phyloP scores from a whole-genome alignment of 2,888 invertebrate species.

The Sarcophaga rosellei region DNA sequence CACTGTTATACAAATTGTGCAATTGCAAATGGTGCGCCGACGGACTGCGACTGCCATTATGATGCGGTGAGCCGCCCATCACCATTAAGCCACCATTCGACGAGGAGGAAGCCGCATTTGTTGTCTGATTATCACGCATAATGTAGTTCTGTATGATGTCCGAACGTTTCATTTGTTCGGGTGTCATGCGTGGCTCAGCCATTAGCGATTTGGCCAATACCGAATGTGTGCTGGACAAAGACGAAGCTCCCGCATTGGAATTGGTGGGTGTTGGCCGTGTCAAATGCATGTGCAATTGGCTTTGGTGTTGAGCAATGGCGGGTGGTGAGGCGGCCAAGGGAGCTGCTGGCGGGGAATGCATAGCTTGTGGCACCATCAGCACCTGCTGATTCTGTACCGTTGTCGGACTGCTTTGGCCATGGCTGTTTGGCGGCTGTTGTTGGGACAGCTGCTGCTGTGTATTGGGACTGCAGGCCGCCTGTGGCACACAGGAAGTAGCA shows the following conservation, averaged over 20 bases:
- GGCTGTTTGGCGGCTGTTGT: background rate
- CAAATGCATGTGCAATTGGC: conserved; percentile 83
- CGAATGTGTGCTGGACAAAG: conserved; percentile 92
- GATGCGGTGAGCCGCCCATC: conserved; percentile 69
- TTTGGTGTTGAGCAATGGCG: conserved; percentile 74
- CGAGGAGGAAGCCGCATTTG: conserved; percentile 69
- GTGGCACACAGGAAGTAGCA: conserved; percentile 43
- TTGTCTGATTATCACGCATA: conserved; percentile 85
- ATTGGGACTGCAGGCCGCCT: conserved; percentile 55
- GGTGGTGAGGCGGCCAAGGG: conserved; percentile 69
- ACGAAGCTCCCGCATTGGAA: conserved; percentile 78
- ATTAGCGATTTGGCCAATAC: conserved; percentile 94
- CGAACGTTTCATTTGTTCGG: conserved; percentile 94
- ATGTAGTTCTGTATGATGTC: conserved; percentile 96
- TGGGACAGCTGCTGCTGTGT: conserved; percentile 7
- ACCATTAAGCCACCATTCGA: conserved; percentile 70
- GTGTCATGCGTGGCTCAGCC: conserved; percentile 96
- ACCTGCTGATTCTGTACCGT: conserved; percentile 59
- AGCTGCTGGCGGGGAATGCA: conserved; percentile 70
- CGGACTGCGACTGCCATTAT: conserved; percentile 69
- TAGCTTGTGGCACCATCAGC: conserved; percentile 68
- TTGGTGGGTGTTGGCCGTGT: conserved; percentile 82
- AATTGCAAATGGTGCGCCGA: conserved; percentile 61
- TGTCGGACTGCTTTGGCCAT: conserved; percentile 26
- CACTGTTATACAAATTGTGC: conserved; percentile 54